Base-by-base conservation (phyloP, 2,888 invertebrate species). In the Nebria brevicollis region DNA sequence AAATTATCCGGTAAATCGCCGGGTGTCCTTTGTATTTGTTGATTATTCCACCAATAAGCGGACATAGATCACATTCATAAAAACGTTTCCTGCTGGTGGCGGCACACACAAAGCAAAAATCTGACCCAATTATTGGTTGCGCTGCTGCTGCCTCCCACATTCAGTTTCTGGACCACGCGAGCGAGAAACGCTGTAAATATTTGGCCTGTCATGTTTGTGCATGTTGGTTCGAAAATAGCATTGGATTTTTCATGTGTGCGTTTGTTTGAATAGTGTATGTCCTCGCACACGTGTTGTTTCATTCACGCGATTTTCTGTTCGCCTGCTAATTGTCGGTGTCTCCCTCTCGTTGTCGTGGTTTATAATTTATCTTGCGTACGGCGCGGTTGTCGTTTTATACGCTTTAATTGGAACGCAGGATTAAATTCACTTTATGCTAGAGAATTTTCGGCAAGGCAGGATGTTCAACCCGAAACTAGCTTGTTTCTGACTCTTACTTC, bases 201-300 rank as follows among this genome's bases (percentile, higher is more conserved):
- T 77, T 77, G 77, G 72, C 70, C 77, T 77, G 77, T 77, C 77
- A 77, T 77, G 77, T 77, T 77, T 77, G 72, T 54, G 54, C 54
- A 54, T 54, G 54, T 54, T 54, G 11, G 54, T 54, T 54, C 54
- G 13, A 8, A 13, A 54, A 54, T 54, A 54, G 54, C 13, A 13
- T 54, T 0, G 34, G 54, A 13, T 54, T 54, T 54, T 54, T 54
- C 13, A 7, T 54, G 8, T 54, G 54, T 54, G 7, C 7, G 8
- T 54, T 6, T 13, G 8, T 54, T 6, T 54, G 11, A 54, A 54
- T 54, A 8, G 54, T 54, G 54, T 54, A 13, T 54, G 54, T 7
- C 54, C 13, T 54, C 54, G 54, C 54, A 11, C 54, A 54, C 54
- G 54, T 54, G 54, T 34, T 34, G 34, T 54, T 13, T 13, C 54